phyloP scores from a whole-genome alignment of 2,113 vertebrate genomes.

The Chloroceryle aenea region DNA sequence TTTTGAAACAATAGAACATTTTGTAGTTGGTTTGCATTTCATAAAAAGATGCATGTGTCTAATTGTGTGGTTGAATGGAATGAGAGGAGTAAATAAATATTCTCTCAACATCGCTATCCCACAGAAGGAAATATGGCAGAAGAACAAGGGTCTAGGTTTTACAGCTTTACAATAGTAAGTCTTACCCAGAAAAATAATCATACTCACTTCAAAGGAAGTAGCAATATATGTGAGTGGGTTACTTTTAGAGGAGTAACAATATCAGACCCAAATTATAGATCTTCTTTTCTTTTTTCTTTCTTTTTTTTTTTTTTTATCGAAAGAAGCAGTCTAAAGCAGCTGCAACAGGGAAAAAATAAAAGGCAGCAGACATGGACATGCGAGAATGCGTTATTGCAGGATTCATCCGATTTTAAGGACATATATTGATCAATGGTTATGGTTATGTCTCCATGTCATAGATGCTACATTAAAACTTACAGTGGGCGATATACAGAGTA shows the following conservation, averaged over 20 bases:
- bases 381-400: neutral
- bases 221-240: neutral
- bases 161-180: neutral
- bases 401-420: neutral
- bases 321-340: neutral
- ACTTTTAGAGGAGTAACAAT: neutral
- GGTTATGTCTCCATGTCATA: neutral
- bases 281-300: neutral
- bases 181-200: neutral
- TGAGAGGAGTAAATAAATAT: neutral
- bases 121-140: neutral
- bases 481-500: neutral
- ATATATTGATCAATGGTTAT: neutral
- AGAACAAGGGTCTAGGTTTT: neutral
- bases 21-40: slow-evolving; percentile 54
- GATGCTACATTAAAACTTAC: neutral
- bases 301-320: neutral
- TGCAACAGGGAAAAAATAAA: neutral
- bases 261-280: neutral
- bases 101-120: neutral
- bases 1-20: neutral
- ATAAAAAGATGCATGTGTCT: slow-evolving; percentile 20
- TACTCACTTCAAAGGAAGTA: neutral
- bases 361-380: neutral
- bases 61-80: neutral